Evolutionary conservation across 2,888 invertebrate genomes (phyloP).

Genomic region (Nomada fabriciana): DNA sequence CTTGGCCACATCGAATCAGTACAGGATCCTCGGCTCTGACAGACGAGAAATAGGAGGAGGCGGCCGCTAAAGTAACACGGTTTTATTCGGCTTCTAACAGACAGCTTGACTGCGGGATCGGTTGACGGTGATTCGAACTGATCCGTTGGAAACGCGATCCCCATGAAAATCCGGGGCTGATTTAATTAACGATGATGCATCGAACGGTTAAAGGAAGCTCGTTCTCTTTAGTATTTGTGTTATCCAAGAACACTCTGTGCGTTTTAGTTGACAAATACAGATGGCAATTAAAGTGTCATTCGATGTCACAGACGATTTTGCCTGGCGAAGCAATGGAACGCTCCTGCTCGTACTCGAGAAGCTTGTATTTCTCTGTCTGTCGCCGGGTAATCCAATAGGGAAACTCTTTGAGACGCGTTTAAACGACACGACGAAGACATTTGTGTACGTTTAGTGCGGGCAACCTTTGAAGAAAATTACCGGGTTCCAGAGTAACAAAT

Average conservation of each 20-base stretch:
- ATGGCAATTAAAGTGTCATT: conserved; percentile 22
- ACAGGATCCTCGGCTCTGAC: background rate
- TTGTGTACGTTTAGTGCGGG: background rate
- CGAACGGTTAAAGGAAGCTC: background rate
- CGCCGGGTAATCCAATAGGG: background rate
- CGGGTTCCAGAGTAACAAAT: conserved; percentile 1
- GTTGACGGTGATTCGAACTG: background rate
- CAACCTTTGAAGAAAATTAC: background rate
- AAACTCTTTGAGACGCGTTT: background rate
- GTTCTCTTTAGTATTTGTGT: conserved; percentile 57
- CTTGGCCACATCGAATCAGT: background rate
- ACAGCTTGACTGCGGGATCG: conserved; percentile 10
- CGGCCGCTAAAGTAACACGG: background rate
- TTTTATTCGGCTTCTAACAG: background rate
- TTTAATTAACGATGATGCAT: conserved; percentile 34
- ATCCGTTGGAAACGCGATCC: background rate
- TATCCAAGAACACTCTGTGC: conserved; percentile 18
- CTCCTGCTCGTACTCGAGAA: no score
- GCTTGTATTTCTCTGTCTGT: background rate
- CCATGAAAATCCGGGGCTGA: conserved; percentile 13
- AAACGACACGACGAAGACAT: background rate
- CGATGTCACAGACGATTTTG: background rate
- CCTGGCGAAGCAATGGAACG: conserved; percentile 1
- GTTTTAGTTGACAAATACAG: conserved; percentile 3
- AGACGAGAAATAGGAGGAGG: background rate